Evolutionary conservation across 2,797 vertebrate genomes (phyloP), one percentile per base, ranked within the genome.

Genomic region (Rhincodon typus): DNA sequence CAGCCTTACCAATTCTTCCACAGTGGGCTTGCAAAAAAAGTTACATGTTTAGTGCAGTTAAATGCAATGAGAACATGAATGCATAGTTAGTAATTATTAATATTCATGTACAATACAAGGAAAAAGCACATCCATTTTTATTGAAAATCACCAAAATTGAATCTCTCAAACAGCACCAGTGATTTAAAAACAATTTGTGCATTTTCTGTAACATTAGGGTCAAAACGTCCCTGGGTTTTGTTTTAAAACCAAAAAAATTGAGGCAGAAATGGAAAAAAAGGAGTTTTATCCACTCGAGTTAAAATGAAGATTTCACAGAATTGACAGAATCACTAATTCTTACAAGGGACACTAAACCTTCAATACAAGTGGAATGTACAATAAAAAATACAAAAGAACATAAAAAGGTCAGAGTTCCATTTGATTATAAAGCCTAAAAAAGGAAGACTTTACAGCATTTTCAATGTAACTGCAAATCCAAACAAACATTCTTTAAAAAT

Each of bases 1-100:
- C 13, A 57, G 95, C 98, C 99, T 99, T 99, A 99, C 99, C 99
- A 98, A 99, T 98, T 99, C 98, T 93, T 99, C 99, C 97, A 98
- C 98, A 84, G 97, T 72, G 98, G 98, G 98, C 99, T 99, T 99
- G 98, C 98, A 99, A 99, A 98, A 98, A 97, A 98, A 97, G 97
- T 97, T 96, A 98, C 34, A 95, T 96, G 97, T 98, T 99, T 98
- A 98, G 98, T 98, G 97, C 95, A 96, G 95, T 77, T 96, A 96
- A 88, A 96, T 96, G 96, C 94, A 95, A 96, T 96, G 70, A 46
- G 70, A 95, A 95, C 74, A 66, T 42, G n/a, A 93, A 93, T 10
- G 27, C 25, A 72, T n/a, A 53, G 70, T 77, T 77, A 77, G 46
- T 77, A 74, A n/a, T 25, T 67, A 67, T 21, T 93, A 77, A 66